These are phyloP conservation scores for Platycercus adscitus DNA, from an alignment of 2,113 vertebrate species.

Conservation along the genomic window DNA sequence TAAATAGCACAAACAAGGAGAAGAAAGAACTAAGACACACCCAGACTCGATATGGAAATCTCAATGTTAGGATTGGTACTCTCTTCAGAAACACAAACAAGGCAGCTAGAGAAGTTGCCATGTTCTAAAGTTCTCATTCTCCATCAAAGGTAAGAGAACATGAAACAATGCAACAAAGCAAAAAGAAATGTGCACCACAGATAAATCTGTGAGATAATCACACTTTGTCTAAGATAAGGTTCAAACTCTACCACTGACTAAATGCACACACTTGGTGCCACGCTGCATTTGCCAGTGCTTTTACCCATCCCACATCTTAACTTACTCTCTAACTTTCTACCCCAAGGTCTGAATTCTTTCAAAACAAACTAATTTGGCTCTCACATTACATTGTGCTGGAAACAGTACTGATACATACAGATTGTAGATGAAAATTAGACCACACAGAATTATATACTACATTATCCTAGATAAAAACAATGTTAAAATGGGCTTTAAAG, in stretches of 20 bases:
- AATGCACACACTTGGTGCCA: background rate
- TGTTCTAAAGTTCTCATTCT: background rate
- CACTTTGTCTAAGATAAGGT: background rate
- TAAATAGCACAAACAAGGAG: background rate
- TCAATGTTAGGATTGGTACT: background rate
- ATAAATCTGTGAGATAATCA: background rate
- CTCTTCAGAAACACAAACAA: background rate
- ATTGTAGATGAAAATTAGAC: slow-evolving; percentile 11
- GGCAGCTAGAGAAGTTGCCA: background rate
- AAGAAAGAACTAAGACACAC: background rate
- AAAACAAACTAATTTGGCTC: slow-evolving; percentile 13
- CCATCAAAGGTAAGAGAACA: background rate
- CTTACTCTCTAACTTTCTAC: background rate
- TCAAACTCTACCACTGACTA: background rate
- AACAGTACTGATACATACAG: background rate
- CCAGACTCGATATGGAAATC: background rate
- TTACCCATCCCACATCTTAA: background rate
- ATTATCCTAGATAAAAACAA: background rate
- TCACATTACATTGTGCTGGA: background rate
- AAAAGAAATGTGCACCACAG: background rate
- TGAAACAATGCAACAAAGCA: background rate
- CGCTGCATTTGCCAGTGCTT: background rate
- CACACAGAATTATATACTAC: background rate
- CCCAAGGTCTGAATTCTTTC: background rate
- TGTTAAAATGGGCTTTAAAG: background rate